Base-by-base conservation (phyloP, 2,113 vertebrate species). In the Cheirogaleus medius region DNA sequence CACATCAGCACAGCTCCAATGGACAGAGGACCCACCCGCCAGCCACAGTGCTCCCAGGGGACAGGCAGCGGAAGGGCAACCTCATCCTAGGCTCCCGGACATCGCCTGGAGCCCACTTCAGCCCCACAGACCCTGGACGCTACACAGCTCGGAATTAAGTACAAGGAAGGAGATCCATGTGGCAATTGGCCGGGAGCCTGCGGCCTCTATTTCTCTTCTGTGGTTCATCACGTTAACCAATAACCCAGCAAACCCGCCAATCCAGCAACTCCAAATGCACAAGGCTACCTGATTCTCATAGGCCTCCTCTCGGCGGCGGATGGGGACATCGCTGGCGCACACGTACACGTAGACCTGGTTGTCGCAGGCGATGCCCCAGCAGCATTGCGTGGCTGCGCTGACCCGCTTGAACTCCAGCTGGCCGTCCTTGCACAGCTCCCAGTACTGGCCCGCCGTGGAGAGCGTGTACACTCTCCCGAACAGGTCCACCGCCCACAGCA, bases 351-450 rank as follows among this genome's bases (percentile, higher is more conserved):
- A 99, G 47, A 99, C 99, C 82, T 98, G 99, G 89, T 99, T 99
- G 97, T 99, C 99, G 0, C 99, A 99, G 86, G 99, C 99, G 29
- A 99, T 99, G 95, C 99, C 99, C 99, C 99, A 99, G 98, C 99
- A 99, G 98, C 99, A 99, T 95, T 99, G 99, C 13, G 98, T 98
- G 95, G 98, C 98, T 0, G 99, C 99, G 3, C 99, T 98, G 94
- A 99, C 98, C 0, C 99, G 98, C 93, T 99, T 99, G 98, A 99
- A 99, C 97, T 99, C 99, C 98, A 99, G 98, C 52, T 99, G 99
- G 1, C 98, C 92, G 32, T 99, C 99, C 39, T 94, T 99, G 90
- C 99, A 99, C 39, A 99, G 99, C 92, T 99, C 99, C 99, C 99
- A 99, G 58, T 60, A 60, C 58, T 60, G 58, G 58, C 58, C 10